Evolutionary conservation across 2,797 vertebrate species (phyloP), one percentile per base, ranked within the genome.

Genomic region (Eospalax fontanierii): DNA sequence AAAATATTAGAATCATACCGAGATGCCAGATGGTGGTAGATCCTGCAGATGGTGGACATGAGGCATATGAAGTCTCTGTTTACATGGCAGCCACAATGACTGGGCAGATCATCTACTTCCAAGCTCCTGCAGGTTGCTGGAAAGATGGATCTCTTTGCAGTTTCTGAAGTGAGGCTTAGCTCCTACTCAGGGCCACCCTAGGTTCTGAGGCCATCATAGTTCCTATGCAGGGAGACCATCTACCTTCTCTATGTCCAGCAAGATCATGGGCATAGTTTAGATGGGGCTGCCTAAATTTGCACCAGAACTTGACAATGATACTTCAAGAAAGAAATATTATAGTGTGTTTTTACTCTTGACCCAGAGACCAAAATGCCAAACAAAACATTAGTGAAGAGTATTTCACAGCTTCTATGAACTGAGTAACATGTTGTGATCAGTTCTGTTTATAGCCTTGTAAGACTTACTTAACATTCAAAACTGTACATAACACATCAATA

Each of bases 281-380:
- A 70, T 30, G 21, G 57, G 28, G 35, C 1, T 10, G 14, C 1
- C 24, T 24, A 63, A 83, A 74, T 4, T 73, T 94, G 26, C 57
- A 93, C 59, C 65, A 73, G 91, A 89, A 95, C 21, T 19, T 81
- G 73, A 89, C 1, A 30, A 8, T 43, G 35, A 63, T 46, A 66
- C 35, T 84, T 14, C 9, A 87, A 66, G 70, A n/a, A 81, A 92
- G 5, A 79, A 91, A 87, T 59, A 30, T 50, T 79, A 78, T 1
- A 79, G 57, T 38, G 40, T 30, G 65, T 38, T 46, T 28, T 87
- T 43, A 40, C 28, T 43, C 65, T 75, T 30, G 61, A 86, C 30
- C 71, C 83, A 40, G 43, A 89, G 74, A 83, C 26, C 35, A 95
- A 93, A 88, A 65, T 70, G 14, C 85, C 88, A 88, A 86, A 59